Evolutionary conservation across 2,797 vertebrate species (phyloP).

Genomic region (Myotis daubentonii): DNA sequence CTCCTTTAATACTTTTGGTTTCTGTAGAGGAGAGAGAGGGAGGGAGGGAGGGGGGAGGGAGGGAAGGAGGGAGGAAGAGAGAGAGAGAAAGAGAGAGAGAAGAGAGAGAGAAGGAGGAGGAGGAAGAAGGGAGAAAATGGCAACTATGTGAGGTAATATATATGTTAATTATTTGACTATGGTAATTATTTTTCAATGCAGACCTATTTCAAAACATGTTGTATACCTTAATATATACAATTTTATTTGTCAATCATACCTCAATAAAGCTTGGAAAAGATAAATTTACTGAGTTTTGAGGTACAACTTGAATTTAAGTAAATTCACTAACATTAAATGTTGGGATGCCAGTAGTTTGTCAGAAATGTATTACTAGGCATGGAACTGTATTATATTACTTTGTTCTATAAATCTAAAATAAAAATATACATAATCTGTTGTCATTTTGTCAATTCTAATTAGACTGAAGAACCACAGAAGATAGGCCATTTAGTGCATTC

Average conservation of each 20-base stretch:
- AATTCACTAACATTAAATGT: neutral
- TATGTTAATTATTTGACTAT: neutral
- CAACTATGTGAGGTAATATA: no score
- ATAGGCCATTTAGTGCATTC: neutral
- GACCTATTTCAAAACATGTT: neutral
- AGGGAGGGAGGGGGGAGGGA: no score
- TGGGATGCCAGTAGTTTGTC: neutral
- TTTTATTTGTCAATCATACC: neutral
- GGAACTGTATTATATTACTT: neutral
- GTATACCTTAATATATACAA: neutral
- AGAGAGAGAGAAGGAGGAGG: neutral
- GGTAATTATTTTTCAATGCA: neutral
- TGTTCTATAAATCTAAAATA: neutral
- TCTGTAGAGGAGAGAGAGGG: neutral
- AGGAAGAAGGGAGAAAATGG: neutral
- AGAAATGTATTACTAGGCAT: neutral
- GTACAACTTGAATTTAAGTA: neutral
- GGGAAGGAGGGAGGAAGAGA: neutral
- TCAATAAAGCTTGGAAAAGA: neutral
- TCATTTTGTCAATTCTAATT: neutral
- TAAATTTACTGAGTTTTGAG: neutral
- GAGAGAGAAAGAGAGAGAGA: fast-evolving
- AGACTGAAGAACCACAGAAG: neutral
- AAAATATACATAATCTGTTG: neutral
- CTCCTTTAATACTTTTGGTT: neutral